A percentile compares a stretch with the other conserved stretches of the same genome.
phyloP scores from a whole-genome alignment of 2,888 invertebrate genomes.

The Octodonta nipae region DNA sequence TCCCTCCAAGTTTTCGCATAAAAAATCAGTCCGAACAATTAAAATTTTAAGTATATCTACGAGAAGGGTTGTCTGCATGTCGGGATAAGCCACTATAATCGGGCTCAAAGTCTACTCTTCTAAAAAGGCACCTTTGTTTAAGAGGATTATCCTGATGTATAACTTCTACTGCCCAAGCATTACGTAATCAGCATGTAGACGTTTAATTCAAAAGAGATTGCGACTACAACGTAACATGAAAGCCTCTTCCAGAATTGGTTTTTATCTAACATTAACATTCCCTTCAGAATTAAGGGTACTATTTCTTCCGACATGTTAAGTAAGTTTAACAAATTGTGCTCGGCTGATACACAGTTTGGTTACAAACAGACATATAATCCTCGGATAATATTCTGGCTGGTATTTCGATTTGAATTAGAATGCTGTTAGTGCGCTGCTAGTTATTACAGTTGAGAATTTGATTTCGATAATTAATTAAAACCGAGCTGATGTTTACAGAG shows the following conservation, averaged over 20 bases:
- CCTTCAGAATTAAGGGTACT: slow-evolving; percentile 6
- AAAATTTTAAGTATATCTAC: slow-evolving; percentile 23
- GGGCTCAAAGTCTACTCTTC: slow-evolving; percentile 23
- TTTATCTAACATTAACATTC: slow-evolving; percentile 12
- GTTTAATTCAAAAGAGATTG: slow-evolving; percentile 26
- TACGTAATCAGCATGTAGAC: slow-evolving; percentile 26
- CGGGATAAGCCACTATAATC: slow-evolving; percentile 27
- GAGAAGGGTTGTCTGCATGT: slow-evolving; percentile 23
- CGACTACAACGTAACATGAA: slow-evolving; percentile 17
- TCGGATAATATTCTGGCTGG: too few relatives aligned
- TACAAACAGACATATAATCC: too few relatives aligned
- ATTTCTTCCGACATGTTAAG: slow-evolving; percentile 1
- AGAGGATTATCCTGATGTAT: slow-evolving; percentile 33
- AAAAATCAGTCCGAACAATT: slow-evolving; percentile 19
- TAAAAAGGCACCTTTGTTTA: slow-evolving; percentile 32
- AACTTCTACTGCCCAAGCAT: slow-evolving; percentile 27
- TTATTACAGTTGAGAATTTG: too few relatives aligned
- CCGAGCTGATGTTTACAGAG: too few relatives aligned
- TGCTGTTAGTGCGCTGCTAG: too few relatives aligned
- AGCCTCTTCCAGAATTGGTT: slow-evolving; percentile 6
- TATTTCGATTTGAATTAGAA: too few relatives aligned
- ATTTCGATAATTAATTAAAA: too few relatives aligned
- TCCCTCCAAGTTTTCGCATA: slow-evolving; percentile 6
- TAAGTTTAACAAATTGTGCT: slow-evolving; percentile 2
- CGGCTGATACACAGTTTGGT: too few relatives aligned